Evolutionary conservation across 2,888 invertebrate genomes (phyloP), one percentile per base, ranked within the genome.

Genomic region (Scaptomyza reducta): DNA sequence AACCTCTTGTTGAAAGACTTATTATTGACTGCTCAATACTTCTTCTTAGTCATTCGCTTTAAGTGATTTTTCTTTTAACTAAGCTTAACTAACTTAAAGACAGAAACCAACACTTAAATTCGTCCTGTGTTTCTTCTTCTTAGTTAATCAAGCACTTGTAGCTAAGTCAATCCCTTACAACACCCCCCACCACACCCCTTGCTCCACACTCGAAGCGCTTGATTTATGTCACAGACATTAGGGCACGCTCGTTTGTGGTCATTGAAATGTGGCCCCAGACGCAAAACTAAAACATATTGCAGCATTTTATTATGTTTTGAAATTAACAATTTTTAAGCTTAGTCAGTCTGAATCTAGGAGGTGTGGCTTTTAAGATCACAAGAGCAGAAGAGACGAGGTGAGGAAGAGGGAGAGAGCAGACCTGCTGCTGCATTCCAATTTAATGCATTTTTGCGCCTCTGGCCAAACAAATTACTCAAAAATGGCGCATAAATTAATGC

Each of bases 401-500:
- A 22, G 1, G 10, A 10, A 11, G 11, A 11, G 16, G 6, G 44
- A 1, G 3, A 6, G 2, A 25, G 33, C 11, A 16, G 9, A 38
- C 11, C 27, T 31, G 31, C 27, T 47, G 59, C 45, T 58, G 74
- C 63, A 79, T 77, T 78, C 75, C 79, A 77, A 68, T 70, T 80
- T 77, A 80, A 80, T 80, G 80, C 77, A 77, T 46, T 71, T 73
- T 65, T 59, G 60, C 51, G 82, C 84, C 78, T 18, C 55, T 51
- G 77, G 81, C 75, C 58, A 70, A 55, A 41, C 70, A 67, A 79
- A 82, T 82, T 81, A 81, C 82, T 83, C 84, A 84, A 79, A 80
- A 76, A 74, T 67, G 22, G 70, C 63, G 61, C 82, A 83, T 84
- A 82, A 79, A 79, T 83, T 84, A 82, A 76, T 71, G 66, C 22